Conservation (phyloP, 1,140 invertebrate genomes). For the Gryllus bimaculatus region DNA sequence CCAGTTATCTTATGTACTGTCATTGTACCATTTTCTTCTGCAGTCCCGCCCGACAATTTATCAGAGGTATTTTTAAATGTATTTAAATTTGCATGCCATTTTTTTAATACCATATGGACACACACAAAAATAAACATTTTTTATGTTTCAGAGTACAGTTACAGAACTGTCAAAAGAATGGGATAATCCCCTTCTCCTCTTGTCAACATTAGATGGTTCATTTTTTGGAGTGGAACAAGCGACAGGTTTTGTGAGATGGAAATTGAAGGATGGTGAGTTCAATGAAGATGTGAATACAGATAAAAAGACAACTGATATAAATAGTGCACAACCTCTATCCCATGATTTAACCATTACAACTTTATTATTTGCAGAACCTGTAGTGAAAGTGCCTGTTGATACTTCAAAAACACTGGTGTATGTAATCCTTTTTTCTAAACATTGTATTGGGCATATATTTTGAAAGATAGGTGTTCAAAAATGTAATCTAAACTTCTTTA, state of each 20-base stretch:
- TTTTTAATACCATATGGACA: background rate
- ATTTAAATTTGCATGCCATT: background rate
- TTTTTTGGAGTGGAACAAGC: conserved; percentile 74
- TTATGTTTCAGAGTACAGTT: background rate
- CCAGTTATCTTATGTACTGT: no score
- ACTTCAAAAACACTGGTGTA: conserved; percentile 38
- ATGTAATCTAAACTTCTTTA: background rate
- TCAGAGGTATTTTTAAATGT: background rate
- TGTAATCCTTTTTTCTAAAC: conserved; percentile 24
- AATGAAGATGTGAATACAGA: background rate
- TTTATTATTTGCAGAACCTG: conserved; percentile 52
- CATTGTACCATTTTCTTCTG: no score
- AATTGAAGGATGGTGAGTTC: conserved; percentile 70
- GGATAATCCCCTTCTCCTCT: conserved; percentile 63
- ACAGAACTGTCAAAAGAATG: conserved; percentile 16
- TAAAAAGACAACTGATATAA: no score
- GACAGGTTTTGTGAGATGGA: conserved; percentile 80
- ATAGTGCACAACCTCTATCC: no score
- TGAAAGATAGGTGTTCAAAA: background rate
- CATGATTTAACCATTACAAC: no score
- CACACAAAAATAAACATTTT: background rate
- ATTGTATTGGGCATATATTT: background rate
- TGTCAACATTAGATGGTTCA: conserved; percentile 85
- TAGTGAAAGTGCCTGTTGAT: conserved; percentile 58
- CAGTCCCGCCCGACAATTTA: background rate